A percentile compares a stretch with the other conserved stretches of the same genome.
Conservation (phyloP, 2,888 invertebrate species). For the Drosophila siamana region DNA sequence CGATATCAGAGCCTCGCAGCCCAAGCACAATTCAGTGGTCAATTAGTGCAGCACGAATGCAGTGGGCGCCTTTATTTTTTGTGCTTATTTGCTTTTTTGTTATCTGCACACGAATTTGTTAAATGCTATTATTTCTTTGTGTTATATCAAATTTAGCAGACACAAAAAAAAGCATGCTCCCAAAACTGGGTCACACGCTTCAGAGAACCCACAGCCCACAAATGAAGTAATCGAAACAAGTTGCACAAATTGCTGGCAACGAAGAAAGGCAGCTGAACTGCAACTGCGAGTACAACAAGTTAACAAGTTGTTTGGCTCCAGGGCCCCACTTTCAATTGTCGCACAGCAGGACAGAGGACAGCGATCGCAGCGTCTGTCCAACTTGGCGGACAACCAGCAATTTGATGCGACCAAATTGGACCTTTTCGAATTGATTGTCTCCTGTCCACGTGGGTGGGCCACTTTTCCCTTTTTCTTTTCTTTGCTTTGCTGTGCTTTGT, state of each 20-base stretch:
- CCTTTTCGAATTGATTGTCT: constrained; percentile 60
- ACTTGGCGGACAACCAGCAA: constrained; percentile 23
- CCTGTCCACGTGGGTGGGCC: constrained; percentile 57
- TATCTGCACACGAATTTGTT: constrained; percentile 28
- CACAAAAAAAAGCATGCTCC: constrained; percentile 23
- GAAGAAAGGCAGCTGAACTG: constrained; percentile 19
- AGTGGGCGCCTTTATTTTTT: constrained; percentile 36
- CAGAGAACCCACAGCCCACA: constrained; percentile 32
- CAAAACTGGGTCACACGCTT: constrained; percentile 53
- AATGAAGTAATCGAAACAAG: constrained; percentile 71
- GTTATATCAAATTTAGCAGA: constrained; percentile 42
- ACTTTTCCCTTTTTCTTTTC: constrained; percentile 29
- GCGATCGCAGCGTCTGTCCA: constrained; percentile 1
- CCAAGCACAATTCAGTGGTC: constrained; percentile 20
- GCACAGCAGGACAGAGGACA: constrained; percentile 54
- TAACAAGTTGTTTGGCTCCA: constrained; percentile 67
- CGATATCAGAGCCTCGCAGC: constrained; percentile 39
- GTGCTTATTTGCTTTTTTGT: no score
- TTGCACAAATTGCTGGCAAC: constrained; percentile 42
- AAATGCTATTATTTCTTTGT: constrained; percentile 47
- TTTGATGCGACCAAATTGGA: constrained; percentile 67
- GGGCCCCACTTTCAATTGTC: constrained; percentile 75
- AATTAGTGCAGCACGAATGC: constrained; percentile 56
- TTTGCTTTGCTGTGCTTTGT: not conserved
- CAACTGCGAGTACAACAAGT: constrained; percentile 54